Base-by-base conservation (phyloP, 1,140 invertebrate genomes). In the Tyrophagus putrescentiae region DNA sequence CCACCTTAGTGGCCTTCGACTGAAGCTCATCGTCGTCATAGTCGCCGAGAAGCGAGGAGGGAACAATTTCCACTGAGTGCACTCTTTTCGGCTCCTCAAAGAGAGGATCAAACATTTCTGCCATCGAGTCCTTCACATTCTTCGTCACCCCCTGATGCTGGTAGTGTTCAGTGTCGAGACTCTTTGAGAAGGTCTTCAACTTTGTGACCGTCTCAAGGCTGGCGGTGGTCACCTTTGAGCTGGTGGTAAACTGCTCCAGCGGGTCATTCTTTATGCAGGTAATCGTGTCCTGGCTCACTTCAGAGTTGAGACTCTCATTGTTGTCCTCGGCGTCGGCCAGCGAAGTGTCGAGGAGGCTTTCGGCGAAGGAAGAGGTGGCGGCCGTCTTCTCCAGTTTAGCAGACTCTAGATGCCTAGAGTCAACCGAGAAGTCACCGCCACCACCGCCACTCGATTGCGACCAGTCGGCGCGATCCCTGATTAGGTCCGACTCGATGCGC, bases 391-490 rank as follows among this genome's bases (percentile, higher is more conserved):
- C 91, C 5, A 95, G 71, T 58, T 83, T 81, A 75, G 94, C 90
- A 75, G 95, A 95, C 71, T 96, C 91, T 72, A 92, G 88, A 60
- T 94, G 75, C 6, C 39, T 59, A 44, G 89, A 94, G 59, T 83
- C 87, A 68, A 93, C 81, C 0, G 89, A 94, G 25, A 90, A 76
- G 72, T 90, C 85, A 71, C 94, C 90, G 70, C 88, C 83, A 66
- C 93, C 90, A 4, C 84, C 80, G 60, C 80, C 23, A 54, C 25
- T 54, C 27, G 52, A 54, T 33, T 64, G 52, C 31, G 60, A 60
- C 39, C 56, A 61, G 33, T 60, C 61, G 41, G 60, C 34, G 4
- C 62, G 62, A 28, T 18, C 29, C 16, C 42, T 56, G 9, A 61
- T 60, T 33, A 75, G 68, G 65, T 73, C 72, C 25, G 65, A 67